Evolutionary conservation across 2,888 invertebrate genomes (phyloP).

Genomic region (Drosophila mercatorum): DNA sequence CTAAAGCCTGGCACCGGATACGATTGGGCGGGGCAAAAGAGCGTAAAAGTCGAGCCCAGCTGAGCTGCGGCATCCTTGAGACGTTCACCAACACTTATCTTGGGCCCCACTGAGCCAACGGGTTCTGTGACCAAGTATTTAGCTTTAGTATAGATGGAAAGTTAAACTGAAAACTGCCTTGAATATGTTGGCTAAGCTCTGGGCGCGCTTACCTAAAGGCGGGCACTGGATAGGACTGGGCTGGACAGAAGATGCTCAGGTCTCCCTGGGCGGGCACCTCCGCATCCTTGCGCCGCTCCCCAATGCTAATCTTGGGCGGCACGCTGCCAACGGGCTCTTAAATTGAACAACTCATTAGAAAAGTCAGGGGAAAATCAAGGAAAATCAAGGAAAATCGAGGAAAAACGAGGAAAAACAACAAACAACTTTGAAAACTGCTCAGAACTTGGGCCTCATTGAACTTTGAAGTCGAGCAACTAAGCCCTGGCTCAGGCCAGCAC

Average conservation of each 20-base stretch:
- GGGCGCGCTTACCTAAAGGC: slow-evolving; percentile 87
- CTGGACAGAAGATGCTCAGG: slow-evolving; percentile 90
- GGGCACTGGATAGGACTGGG: slow-evolving; percentile 91
- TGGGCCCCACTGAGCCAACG: slow-evolving; percentile 86
- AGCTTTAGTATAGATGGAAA: background rate
- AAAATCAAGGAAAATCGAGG: too few relatives aligned
- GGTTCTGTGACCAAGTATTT: slow-evolving; percentile 82
- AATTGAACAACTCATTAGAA: slow-evolving; percentile 36
- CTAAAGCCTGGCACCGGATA: slow-evolving; percentile 90
- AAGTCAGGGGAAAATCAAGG: background rate
- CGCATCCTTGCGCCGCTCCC: slow-evolving; percentile 88
- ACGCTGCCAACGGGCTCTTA: slow-evolving; percentile 87
- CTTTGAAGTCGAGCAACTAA: slow-evolving; percentile 1
- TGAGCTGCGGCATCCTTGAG: slow-evolving; percentile 86
- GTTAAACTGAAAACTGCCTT: slow-evolving; percentile 42
- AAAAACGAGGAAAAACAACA: slow-evolving; percentile 15
- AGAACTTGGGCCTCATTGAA: slow-evolving; percentile 20
- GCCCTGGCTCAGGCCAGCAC: background rate
- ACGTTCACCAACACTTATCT: slow-evolving; percentile 89
- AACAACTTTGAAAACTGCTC: slow-evolving; percentile 61
- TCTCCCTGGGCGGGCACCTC: slow-evolving; percentile 81
- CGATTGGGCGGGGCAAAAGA: slow-evolving; percentile 91
- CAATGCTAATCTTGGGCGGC: slow-evolving; percentile 85
- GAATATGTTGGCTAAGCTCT: too few relatives aligned
- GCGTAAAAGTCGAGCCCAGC: slow-evolving; percentile 86